These are phyloP conservation scores for Catharus ustulatus DNA, from an alignment of 2,797 vertebrate species.

Conservation along the genomic window DNA sequence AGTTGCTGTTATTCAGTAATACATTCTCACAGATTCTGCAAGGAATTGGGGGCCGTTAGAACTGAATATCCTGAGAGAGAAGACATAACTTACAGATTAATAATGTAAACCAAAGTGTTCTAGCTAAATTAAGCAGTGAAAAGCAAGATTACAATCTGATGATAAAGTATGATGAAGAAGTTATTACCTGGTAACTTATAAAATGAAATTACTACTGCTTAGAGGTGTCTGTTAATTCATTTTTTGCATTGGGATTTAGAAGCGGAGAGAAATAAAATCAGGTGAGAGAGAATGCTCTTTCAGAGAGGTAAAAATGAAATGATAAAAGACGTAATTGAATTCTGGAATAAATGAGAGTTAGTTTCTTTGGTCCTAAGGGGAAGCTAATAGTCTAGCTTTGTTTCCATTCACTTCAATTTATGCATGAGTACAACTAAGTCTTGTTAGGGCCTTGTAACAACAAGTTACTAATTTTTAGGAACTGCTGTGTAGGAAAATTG, in stretches of 20 bases:
- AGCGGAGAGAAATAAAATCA: not conserved
- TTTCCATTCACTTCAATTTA: not conserved
- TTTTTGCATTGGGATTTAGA: constrained; percentile 19
- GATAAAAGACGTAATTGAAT: not conserved
- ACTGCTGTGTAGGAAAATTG: not conserved
- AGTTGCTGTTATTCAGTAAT: not conserved
- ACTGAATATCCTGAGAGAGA: constrained; percentile 5
- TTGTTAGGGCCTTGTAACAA: not conserved
- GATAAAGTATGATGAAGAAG: constrained; percentile 22
- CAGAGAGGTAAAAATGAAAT: not conserved
- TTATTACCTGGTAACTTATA: constrained; percentile 38
- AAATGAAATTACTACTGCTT: constrained; percentile 19
- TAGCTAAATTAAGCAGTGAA: constrained; percentile 32
- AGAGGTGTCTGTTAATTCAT: constrained; percentile 30
- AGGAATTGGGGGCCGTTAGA: not conserved
- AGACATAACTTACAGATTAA: constrained; percentile 5
- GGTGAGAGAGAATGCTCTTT: not conserved
- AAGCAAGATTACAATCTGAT: constrained; percentile 23
- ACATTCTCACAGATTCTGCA: not conserved
- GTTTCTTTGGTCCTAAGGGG: not conserved
- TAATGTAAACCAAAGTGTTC: constrained; percentile 28
- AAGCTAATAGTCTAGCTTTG: not conserved
- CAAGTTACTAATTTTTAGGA: not conserved
- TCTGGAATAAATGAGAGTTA: not conserved
- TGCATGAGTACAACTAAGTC: not conserved